Base-by-base conservation (phyloP, 2,113 vertebrate species). In the Petroica traversi region DNA sequence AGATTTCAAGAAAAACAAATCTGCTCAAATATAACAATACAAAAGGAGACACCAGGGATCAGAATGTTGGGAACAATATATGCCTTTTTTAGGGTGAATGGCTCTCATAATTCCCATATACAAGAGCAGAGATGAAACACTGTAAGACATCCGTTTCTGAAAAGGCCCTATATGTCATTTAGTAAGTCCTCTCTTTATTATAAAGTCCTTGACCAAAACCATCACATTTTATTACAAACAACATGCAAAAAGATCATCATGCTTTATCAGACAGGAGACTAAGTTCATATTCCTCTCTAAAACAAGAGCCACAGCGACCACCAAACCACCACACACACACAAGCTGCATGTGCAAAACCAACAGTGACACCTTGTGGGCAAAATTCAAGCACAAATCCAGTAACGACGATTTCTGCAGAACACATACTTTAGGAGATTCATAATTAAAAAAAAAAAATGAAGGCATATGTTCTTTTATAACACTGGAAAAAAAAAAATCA, bases 341-440 rank as follows among this genome's bases (percentile, higher is more conserved):
- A 0, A 28, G 31, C 54, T 12, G 17, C n/a, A 0, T 2, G 1
- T 6, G 52, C 28, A 92, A 78, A 95, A 92, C 38, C 95, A 95
- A 96, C 52, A 97, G 58, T 89, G 97, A 46, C 98, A 98, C 87
- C 97, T 97, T 61, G 96, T 96, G 98, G 96, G 49, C 40, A 64
- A 54, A 3, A 38, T 4, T 23, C 38, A 45, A 43, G 29, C 14
- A 62, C 25, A 28, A 20, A 55, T 31, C 8, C 6, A 88, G 2
- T n/a, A 28, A 40, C 28, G 6, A 45, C 0, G 0, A 9, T 57
- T 72, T 55, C 46, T 69, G 58, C 3, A 2, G 52, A 79, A 61
- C 29, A 62, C 17, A 12, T 25, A 8, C 11, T 68, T 79, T 0
- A 68, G 66, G 22, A 62, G 41, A 69, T 0, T 5, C 9, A 69